Conservation (phyloP, 2,888 invertebrate genomes). For the Pteria penguin region DNA sequence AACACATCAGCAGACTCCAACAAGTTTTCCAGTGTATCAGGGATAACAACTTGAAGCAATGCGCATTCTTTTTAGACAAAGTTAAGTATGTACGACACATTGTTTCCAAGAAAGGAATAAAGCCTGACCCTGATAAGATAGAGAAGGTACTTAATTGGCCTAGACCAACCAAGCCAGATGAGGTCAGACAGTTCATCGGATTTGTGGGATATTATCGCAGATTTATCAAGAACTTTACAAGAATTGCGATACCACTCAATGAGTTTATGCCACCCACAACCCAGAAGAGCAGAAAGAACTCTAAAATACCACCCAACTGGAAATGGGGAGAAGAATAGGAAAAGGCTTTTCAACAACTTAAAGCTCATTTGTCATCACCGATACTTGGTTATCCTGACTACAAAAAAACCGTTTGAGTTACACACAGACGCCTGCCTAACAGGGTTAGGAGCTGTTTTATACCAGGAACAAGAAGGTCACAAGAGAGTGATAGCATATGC, state of each 20-base stretch:
- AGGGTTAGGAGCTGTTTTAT: constrained; percentile 45
- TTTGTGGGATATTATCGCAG: too few species aligned
- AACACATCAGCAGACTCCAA: constrained; percentile 41
- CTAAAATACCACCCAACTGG: constrained; percentile 13
- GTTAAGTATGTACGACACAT: constrained; percentile 45
- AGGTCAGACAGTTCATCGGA: too few species aligned
- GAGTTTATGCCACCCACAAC: neutral
- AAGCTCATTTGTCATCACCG: constrained; percentile 36
- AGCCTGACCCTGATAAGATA: constrained; percentile 46
- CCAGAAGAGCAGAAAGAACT: constrained; percentile 9
- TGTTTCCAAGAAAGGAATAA: constrained; percentile 40
- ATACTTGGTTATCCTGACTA: constrained; percentile 41
- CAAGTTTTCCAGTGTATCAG: constrained; percentile 35
- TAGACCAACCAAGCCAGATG: constrained; percentile 30
- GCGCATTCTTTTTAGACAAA: constrained; percentile 24
- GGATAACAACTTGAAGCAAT: constrained; percentile 39
- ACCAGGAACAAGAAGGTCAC: constrained; percentile 32
- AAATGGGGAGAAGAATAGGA: constrained; percentile 29
- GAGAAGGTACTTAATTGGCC: constrained; percentile 45
- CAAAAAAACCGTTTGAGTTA: constrained; percentile 39
- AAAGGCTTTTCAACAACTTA: constrained; percentile 23
- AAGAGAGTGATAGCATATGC: constrained; percentile 50
- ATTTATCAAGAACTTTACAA: neutral
- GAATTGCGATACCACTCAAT: too few species aligned
- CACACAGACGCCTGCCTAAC: constrained; percentile 41